Conservation (phyloP, 2,888 invertebrate species). For the Atethmia centrago region DNA sequence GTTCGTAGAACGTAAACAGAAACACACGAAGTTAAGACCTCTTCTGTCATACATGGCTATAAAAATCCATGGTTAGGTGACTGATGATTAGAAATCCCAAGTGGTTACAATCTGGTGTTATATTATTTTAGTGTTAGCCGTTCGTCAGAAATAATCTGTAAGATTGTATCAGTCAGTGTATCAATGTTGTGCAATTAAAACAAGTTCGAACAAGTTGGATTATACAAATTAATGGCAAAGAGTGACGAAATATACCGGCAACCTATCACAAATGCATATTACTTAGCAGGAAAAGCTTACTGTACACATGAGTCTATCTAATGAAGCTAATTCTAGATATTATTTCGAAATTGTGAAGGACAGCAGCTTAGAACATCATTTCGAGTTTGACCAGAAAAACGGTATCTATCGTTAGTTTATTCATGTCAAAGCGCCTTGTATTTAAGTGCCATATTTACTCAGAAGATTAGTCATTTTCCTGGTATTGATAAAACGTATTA, state of each 20-base stretch:
- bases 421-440: not conserved
- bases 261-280: not conserved
- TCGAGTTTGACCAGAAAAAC: constrained; percentile 3
- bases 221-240: not conserved
- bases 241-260: not conserved
- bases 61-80: too few species aligned
- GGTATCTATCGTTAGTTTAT: not conserved
- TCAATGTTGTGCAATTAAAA: too few species aligned
- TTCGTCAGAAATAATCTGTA: too few species aligned
- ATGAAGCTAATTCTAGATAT: not conserved
- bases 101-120: too few species aligned
- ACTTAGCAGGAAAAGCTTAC: not conserved
- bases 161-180: too few species aligned
- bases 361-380: not conserved
- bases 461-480: constrained; percentile 12
- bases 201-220: too few species aligned
- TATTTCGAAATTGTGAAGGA: not conserved
- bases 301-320: not conserved
- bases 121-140: too few species aligned
- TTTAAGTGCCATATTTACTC: constrained; percentile 6
- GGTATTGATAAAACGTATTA: not conserved
- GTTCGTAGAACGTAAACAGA: too few species aligned
- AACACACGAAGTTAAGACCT: too few species aligned
- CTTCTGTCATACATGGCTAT: too few species aligned
- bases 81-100: too few species aligned